Percentiles rank a stretch among this genome's conserved stretches.
Evolutionary conservation across 2,113 vertebrate species (phyloP).

Genomic region (Bufo gargarizans): DNA sequence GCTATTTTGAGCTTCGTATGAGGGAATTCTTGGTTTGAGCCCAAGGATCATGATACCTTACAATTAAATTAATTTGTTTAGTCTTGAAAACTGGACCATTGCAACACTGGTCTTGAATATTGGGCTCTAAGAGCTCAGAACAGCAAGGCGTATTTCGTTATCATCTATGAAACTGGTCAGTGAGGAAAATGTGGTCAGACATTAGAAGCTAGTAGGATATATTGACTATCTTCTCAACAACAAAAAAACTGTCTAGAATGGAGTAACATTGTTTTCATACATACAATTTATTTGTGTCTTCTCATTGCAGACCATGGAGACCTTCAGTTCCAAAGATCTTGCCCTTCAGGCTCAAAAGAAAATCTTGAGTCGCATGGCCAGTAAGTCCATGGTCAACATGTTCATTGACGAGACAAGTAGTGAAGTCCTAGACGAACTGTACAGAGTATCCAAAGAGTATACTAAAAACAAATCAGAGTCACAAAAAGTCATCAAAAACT

Average conservation of each 20-base stretch:
- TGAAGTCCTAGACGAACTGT: constrained; percentile 88
- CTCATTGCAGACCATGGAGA: constrained; percentile 73
- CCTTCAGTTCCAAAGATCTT: constrained; percentile 85
- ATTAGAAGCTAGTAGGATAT: not conserved
- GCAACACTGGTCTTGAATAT: not conserved
- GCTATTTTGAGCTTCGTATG: not conserved
- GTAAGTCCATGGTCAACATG: constrained; percentile 82
- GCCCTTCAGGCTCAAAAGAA: constrained; percentile 87
- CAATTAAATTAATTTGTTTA: not conserved
- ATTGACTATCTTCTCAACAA: not conserved
- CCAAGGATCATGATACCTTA: not conserved
- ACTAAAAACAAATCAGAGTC: constrained; percentile 77
- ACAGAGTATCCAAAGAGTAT: constrained; percentile 84
- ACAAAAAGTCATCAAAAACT: constrained; percentile 86
- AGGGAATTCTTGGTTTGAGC: not conserved
- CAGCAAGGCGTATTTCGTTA: not conserved
- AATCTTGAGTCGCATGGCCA: constrained; percentile 85
- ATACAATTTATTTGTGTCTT: not conserved
- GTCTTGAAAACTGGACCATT: not conserved
- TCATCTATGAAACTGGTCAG: not conserved
- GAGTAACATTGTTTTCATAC: not conserved
- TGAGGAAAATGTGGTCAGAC: not conserved
- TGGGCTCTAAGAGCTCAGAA: not conserved
- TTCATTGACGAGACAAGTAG: constrained; percentile 88
- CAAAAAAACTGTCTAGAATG: too few species aligned